Conservation (phyloP, 2,888 invertebrate species). For the Caenorhabditis sp. region DNA sequence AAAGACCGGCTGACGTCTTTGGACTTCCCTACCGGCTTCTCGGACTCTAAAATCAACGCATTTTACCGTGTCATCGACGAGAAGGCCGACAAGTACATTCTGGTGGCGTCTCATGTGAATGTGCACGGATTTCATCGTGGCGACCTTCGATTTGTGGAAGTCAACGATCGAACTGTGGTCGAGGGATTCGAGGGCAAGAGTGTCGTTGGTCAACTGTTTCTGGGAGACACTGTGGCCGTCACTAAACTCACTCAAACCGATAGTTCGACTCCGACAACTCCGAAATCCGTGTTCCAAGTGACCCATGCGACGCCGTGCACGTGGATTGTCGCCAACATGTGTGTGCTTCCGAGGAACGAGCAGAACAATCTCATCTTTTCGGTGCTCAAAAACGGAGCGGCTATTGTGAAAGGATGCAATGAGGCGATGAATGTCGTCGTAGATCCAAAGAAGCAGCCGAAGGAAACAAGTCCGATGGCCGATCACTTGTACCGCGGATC, state of each 20-base stretch:
- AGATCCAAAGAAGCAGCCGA: not conserved
- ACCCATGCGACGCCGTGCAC: not conserved
- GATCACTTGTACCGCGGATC: not conserved
- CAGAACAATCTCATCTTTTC: not conserved
- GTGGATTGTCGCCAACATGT: not conserved
- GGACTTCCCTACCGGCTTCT: too few relatives aligned
- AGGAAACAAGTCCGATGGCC: not conserved
- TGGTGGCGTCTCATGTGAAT: conserved; percentile 6
- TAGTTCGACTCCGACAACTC: not conserved
- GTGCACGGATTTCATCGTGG: not conserved
- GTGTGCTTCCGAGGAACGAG: not conserved
- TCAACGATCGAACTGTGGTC: not conserved
- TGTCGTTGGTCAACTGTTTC: not conserved
- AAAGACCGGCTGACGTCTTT: too few relatives aligned
- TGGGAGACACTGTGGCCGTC: not conserved
- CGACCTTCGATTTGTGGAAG: not conserved
- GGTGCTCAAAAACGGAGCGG: not conserved
- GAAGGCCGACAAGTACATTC: not conserved
- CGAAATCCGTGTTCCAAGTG: not conserved
- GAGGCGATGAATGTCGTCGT: not conserved
- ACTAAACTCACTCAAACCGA: not conserved
- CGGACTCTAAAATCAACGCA: too few relatives aligned
- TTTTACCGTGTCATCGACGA: not conserved
- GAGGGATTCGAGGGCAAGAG: not conserved
- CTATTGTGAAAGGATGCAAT: not conserved